Evolutionary conservation across 2,797 vertebrate genomes (phyloP), one percentile per base, ranked within the genome.

Genomic region (Xiphophorus birchmanni): DNA sequence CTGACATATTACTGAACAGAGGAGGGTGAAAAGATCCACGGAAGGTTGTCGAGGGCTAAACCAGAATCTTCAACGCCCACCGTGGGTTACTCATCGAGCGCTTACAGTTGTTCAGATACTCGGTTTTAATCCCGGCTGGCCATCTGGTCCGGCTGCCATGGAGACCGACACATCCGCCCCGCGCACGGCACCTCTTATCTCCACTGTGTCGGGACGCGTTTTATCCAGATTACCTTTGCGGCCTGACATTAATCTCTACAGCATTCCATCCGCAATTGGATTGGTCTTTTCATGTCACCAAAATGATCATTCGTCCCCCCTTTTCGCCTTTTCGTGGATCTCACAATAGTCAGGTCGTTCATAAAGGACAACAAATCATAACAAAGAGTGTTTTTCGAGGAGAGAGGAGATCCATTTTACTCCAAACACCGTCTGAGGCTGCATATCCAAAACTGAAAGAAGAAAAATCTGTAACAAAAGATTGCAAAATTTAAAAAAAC

Each of bases 201-300:
- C 72, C 44, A 80, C 73, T 86, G 75, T 81, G 81, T 86, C 77
- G 78, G 83, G 71, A 72, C 86, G 78, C 56, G 80, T 90, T 89
- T 89, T 86, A 86, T 85, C 78, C 15, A 29, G 84, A 92, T 91
- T 87, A 91, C 84, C 83, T 88, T 91, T 90, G 77, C 79, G 80
- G 26, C 84, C 47, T 86, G 84, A 88, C 82, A 86, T 92, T 90
- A 82, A 83, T 80, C 84, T 89, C 74, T 87, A 35, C 40, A 32
- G 29, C 5, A 21, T 83, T 84, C 8, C 11, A 23, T 42, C 78
- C 74, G 21, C 78, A 82, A 87, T 84, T 84, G 79, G 65, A 88
- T 82, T 71, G 77, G 44, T 67, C 21, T 83, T 79, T 83, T 45
- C 76, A 45, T 35, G 73, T 82, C 35, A 67, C 21, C 67, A 71